Base-by-base conservation (phyloP, 2,797 vertebrate species). In the Chanos chanos region DNA sequence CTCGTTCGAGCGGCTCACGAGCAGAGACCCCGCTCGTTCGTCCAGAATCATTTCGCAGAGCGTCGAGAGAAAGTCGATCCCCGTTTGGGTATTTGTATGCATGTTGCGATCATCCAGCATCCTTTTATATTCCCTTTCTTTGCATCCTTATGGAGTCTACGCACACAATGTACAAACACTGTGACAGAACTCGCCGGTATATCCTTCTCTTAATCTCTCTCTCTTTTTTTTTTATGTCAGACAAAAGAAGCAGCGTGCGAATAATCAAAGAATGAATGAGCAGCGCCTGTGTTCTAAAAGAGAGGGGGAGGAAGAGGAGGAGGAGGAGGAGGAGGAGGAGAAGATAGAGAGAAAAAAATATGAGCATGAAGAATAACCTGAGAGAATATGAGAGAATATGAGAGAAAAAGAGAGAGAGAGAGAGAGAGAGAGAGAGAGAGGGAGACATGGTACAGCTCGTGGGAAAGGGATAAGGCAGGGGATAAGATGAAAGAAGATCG, bases 161-260 rank as follows among this genome's bases (percentile, higher is more conserved):
- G n/a, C n/a, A n/a, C n/a, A n/a, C n/a, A n/a, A n/a, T n/a, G n/a
- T n/a, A n/a, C n/a, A n/a, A n/a, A n/a, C n/a, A n/a, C n/a, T n/a
- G n/a, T n/a, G n/a, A n/a, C n/a, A n/a, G n/a, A n/a, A n/a, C n/a
- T n/a, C n/a, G 63, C 51, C 53, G 50, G 68, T 47, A 81, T 76
- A 43, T 70, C 71, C 78, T 70, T 51, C n/a, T 76, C 80, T 78
- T 81, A 83, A 86, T 81, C 78, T n/a, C n/a, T n/a, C n/a, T n/a
- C n/a, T n/a, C n/a, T n/a, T n/a, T 69, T 63, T 51, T 68, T 66
- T 75, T 69, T 77, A 75, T 77, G 76, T 53, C 69, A 80, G 77
- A 66, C 34, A 37, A 58, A 70, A 68, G 69, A 39, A 70, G 36
- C 72, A 66, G 74, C 53, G 48, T 54, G 70, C 66, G 64, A 68